Percentiles rank a stretch among this genome's conserved stretches.
Evolutionary conservation across 2,888 invertebrate genomes (phyloP).

Genomic region (Nowickia ferox): DNA sequence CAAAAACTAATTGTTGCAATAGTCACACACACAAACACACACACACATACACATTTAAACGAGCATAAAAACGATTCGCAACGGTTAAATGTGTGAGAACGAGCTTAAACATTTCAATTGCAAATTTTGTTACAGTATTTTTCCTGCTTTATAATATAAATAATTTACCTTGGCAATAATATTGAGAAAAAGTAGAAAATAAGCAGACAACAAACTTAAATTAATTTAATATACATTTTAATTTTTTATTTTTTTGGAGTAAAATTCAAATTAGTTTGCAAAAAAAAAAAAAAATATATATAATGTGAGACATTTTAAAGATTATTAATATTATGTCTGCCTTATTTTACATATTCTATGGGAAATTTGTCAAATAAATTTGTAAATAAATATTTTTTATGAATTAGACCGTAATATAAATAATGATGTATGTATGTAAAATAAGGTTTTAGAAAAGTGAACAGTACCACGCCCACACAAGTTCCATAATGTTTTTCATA

Average conservation of each 20-base stretch:
- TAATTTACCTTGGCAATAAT: slow-evolving; percentile 70
- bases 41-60: not conserved
- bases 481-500: not conserved
- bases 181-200: slow-evolving; percentile 10
- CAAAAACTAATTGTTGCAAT: slow-evolving; percentile 44
- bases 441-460: not conserved
- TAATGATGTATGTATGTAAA: too few species aligned
- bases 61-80: not conserved
- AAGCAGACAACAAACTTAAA: not conserved
- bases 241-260: not conserved
- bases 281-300: not conserved
- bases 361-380: too few species aligned
- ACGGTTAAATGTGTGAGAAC: not conserved
- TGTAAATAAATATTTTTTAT: too few species aligned
- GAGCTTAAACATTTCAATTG: not conserved
- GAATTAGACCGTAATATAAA: too few species aligned
- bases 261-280: not conserved
- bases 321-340: too few species aligned
- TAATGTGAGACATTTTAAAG: too few species aligned
- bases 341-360: too few species aligned
- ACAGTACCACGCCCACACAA: not conserved
- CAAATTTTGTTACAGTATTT: slow-evolving; percentile 29
- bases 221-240: slow-evolving; percentile 6
- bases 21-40: not conserved
- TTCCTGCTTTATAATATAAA: slow-evolving; percentile 50